Conservation (phyloP, 2,888 invertebrate genomes). For the Drosophila barbarae region DNA sequence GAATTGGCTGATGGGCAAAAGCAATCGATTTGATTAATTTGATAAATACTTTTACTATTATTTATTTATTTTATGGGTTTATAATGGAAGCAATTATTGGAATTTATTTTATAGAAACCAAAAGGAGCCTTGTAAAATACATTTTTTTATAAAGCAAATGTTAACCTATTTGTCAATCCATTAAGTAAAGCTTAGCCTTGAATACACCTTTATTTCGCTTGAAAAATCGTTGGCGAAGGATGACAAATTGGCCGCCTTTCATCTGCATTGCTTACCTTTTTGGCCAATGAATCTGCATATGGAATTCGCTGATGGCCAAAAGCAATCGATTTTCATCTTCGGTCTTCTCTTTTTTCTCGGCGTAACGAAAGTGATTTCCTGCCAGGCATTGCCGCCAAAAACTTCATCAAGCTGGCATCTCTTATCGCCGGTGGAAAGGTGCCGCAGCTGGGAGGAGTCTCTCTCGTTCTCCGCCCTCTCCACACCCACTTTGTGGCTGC, state of each 20-base stretch:
- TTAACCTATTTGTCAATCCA: background rate
- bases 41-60: no score
- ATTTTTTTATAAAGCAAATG: background rate
- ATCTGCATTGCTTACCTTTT: slow-evolving; percentile 58
- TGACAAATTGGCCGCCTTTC: slow-evolving; percentile 56
- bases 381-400: slow-evolving; percentile 33
- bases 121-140: no score
- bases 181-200: background rate
- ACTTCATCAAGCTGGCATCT: slow-evolving; percentile 40
- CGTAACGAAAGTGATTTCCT: slow-evolving; percentile 61
- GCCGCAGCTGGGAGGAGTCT: background rate
- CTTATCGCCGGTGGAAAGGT: slow-evolving; percentile 46
- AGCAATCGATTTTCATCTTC: slow-evolving; percentile 57
- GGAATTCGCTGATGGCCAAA: slow-evolving; percentile 62
- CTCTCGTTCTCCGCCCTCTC: background rate
- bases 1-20: slow-evolving; percentile 53
- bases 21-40: slow-evolving; percentile 54
- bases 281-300: slow-evolving; percentile 56
- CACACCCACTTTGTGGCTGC: slow-evolving; percentile 31
- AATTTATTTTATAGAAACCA: background rate
- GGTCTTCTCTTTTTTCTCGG: slow-evolving; percentile 2
- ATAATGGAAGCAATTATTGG: no score
- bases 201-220: background rate
- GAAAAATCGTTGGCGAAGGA: slow-evolving; percentile 2
- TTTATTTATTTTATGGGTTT: background rate